These are phyloP conservation scores for Cyrtorhinus lividipennis DNA, from an alignment of 1,140 invertebrate genomes.

Conservation along the genomic window DNA sequence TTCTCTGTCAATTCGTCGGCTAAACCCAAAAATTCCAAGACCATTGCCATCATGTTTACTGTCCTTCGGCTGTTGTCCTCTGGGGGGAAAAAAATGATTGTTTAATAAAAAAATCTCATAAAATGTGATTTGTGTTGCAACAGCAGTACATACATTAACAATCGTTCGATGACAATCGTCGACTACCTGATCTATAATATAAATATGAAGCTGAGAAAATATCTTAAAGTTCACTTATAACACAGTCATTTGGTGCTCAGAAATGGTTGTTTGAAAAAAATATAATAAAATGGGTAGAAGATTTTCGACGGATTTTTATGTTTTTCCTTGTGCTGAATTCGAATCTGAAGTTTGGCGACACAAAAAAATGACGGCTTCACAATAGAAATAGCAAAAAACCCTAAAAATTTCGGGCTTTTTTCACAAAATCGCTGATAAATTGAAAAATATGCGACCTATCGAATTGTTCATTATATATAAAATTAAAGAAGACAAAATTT, in stretches of 20 bases:
- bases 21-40: not conserved
- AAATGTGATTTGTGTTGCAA: not conserved
- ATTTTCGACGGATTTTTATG: too few relatives aligned
- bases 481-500: too few relatives aligned
- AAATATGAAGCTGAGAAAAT: not conserved
- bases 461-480: too few relatives aligned
- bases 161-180: not conserved
- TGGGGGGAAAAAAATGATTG: not conserved
- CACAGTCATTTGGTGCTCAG: too few relatives aligned
- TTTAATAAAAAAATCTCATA: not conserved
- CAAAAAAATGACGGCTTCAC: too few relatives aligned
- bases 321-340: too few relatives aligned
- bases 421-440: too few relatives aligned
- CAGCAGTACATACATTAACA: not conserved
- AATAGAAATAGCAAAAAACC: too few relatives aligned
- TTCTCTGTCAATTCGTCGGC: not conserved
- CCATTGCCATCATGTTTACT: not conserved
- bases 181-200: not conserved
- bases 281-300: not conserved
- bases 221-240: not conserved
- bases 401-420: too few relatives aligned
- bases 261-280: not conserved
- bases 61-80: not conserved
- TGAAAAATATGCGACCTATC: too few relatives aligned
- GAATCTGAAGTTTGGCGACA: too few relatives aligned